Evolutionary conservation across 2,888 invertebrate genomes (phyloP).

Genomic region (Hydropsyche betteni): DNA sequence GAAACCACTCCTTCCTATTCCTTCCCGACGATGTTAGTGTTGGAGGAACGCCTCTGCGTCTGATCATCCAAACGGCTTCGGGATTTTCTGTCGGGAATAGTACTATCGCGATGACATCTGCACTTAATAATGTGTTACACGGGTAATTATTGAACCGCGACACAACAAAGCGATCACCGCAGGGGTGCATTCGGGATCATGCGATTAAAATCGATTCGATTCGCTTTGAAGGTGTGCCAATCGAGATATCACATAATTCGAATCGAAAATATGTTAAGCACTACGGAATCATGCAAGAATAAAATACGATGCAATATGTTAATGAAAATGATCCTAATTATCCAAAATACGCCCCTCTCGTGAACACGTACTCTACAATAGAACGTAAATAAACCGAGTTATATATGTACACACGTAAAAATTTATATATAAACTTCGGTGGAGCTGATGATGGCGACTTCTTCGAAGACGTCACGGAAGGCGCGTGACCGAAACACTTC

Average conservation of each 20-base stretch:
- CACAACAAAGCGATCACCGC: not conserved
- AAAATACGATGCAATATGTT: too few species aligned
- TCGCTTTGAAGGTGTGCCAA: too few species aligned
- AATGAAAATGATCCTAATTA: not conserved
- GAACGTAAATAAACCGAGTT: slow-evolving; percentile 38
- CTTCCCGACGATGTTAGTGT: too few species aligned
- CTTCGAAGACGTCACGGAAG: slow-evolving; percentile 28
- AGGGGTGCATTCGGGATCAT: too few species aligned
- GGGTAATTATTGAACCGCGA: slow-evolving; percentile 44
- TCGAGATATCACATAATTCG: too few species aligned
- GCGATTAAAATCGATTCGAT: too few species aligned
- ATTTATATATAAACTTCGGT: not conserved
- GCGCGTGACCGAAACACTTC: slow-evolving; percentile 34
- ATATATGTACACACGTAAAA: slow-evolving; percentile 32
- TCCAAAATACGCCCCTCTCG: not conserved
- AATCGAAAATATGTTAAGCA: too few species aligned
- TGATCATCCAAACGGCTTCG: not conserved
- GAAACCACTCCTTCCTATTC: slow-evolving; percentile 52
- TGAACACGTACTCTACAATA: slow-evolving; percentile 29
- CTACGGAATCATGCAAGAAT: too few species aligned
- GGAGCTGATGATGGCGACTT: slow-evolving; percentile 20
- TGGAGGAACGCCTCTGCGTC: slow-evolving; percentile 1
- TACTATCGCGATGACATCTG: slow-evolving; percentile 32
- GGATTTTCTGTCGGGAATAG: not conserved
- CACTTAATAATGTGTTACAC: slow-evolving; percentile 47